A percentile compares a stretch with the other conserved stretches of the same genome.
Evolutionary conservation across 2,113 vertebrate species (phyloP).

Genomic region (Heliornis fulica): DNA sequence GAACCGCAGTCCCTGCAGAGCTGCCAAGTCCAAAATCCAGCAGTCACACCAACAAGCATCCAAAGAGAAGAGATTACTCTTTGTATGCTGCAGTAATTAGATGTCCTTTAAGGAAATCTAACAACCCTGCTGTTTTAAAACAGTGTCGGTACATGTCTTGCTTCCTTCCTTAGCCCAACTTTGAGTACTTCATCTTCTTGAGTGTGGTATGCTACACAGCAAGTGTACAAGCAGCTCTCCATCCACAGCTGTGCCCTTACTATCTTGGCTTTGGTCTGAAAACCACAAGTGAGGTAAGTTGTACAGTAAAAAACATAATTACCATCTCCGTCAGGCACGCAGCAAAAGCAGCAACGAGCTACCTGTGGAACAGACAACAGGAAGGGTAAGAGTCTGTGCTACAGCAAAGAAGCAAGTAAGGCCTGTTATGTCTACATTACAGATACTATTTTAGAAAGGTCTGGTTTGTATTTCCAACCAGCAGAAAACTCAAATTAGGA

Average conservation of each 20-base stretch:
- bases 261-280: neutral
- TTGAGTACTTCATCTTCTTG: neutral
- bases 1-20: neutral
- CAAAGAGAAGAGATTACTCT: neutral
- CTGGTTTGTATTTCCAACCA: neutral
- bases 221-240: neutral
- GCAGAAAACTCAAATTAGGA: neutral
- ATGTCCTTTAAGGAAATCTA: neutral
- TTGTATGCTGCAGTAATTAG: neutral
- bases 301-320: slow-evolving; percentile 37
- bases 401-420: neutral
- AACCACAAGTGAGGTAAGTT: neutral
- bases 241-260: neutral
- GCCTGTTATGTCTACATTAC: neutral
- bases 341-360: slow-evolving; percentile 96
- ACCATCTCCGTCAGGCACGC: slow-evolving; percentile 80
- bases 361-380: slow-evolving; percentile 75
- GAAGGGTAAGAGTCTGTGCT: neutral
- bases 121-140: neutral
- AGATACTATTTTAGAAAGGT: neutral
- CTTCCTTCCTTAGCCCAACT: neutral
- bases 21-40: neutral
- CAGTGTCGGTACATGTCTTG: neutral
- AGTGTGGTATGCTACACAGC: neutral
- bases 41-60: neutral